Percentiles rank a stretch among this genome's conserved stretches.
phyloP scores from a whole-genome alignment of 2,888 invertebrate species.

The Parapristionchus giblindavisi region DNA sequence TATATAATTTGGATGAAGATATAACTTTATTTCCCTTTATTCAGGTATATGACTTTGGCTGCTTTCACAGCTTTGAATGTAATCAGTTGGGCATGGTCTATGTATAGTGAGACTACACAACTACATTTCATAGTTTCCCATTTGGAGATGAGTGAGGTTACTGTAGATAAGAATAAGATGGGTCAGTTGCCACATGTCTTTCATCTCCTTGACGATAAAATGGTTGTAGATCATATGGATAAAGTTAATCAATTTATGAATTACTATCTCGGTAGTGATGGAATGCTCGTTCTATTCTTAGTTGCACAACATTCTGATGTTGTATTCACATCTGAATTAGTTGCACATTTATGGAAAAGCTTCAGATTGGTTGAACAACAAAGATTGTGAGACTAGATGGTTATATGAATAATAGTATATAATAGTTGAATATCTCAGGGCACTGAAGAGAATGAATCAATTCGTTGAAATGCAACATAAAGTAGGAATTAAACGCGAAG shows the following conservation, averaged over 20 bases:
- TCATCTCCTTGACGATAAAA: neutral
- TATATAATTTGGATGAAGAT: no score
- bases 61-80: constrained; percentile 62
- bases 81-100: constrained; percentile 59
- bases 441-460: constrained; percentile 43
- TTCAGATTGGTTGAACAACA: constrained; percentile 62
- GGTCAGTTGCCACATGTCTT: constrained; percentile 36
- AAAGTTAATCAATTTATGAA: constrained; percentile 59
- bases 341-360: constrained; percentile 56
- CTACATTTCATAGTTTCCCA: constrained; percentile 66
- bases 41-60: constrained; percentile 63
- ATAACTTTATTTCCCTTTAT: no score
- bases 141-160: constrained; percentile 66
- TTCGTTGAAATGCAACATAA: constrained; percentile 28
- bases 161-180: constrained; percentile 49
- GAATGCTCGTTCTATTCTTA: constrained; percentile 62
- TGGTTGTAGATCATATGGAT: constrained; percentile 46
- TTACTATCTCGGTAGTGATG: constrained; percentile 65
- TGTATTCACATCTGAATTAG: constrained; percentile 61
- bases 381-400: constrained; percentile 47
- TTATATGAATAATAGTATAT: neutral
- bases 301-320: constrained; percentile 67
- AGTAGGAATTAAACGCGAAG: neutral
- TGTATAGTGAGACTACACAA: constrained; percentile 58
- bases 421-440: constrained; percentile 20